Evolutionary conservation across 30 jellyfish, hydroid and myxozoan genomes (phyloP), one percentile per base, ranked within the genome.

Genomic region (Aurelia coerulea): DNA sequence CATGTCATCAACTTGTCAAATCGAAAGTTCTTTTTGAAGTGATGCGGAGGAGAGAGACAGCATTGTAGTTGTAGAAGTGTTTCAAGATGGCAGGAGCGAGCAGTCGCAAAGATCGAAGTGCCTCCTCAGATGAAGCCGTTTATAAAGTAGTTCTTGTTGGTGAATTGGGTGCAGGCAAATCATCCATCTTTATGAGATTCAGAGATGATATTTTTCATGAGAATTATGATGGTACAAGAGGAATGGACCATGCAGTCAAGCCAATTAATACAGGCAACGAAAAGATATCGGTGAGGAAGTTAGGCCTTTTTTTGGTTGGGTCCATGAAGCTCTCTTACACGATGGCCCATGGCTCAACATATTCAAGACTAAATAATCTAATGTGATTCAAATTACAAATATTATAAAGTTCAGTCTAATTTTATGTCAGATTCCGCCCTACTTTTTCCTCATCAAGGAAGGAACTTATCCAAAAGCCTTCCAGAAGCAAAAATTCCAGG

Each of bases 91-190:
- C 50, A 15, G 51, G n/a, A 2, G 32, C 10, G 9, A 8, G 72
- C 56, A 7, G 56, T 46, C 54, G 53, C 18, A 31, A 33, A 33
- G 64, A 39, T 34, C 56, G 49, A 74, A 13, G 65, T 35, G 8
- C 19, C 49, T 34, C 56, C 0, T 15, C 65, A 10, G 89, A 84
- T 37, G 85, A 80, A 53, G 83, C 62, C 37, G 80, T 62, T 18
- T 89, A 69, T 73, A 94, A 94, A 84, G 94, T 94, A 31, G 98
- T 94, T 13, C 91, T 94, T 52, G 86, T 89, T 11, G 98, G 98
- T 23, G 97, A 94, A 49, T 42, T 83, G 31, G 94, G 87, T 8
- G 97, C 85, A 18, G 98, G 98, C 6, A 94, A 94, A 68, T 88
- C 98, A 18, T 94, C 98, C 13, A 84, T 86, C 19, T 94, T 80